Evolutionary conservation across 2,888 invertebrate genomes (phyloP), one percentile per base, ranked within the genome.

Genomic region (Stegana nigrithorax): DNA sequence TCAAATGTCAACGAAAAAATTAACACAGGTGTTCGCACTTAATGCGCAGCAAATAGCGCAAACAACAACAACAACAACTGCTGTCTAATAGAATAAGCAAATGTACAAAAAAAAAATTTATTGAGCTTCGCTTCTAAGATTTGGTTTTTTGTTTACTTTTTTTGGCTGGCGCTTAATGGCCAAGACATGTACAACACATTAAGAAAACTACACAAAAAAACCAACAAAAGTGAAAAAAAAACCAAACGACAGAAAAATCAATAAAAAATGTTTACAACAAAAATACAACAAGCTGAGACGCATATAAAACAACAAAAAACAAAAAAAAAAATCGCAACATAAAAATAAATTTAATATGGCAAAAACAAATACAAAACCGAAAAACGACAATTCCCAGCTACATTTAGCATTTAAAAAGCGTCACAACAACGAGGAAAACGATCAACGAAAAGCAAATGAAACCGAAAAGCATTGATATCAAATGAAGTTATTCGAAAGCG

Each of bases 21-120:
- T n/a, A 51, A 27, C 29, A 10, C 51, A 51, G 51, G 51, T 51
- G 51, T 51, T 51, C 17, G 51, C 51, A 29, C 51, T 51, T 29
- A 51, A 29, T 29, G 21, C 14, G 17, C 17, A 39, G 39, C 39
- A n/a, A 39, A 29, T n/a, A n/a, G n/a, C n/a, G n/a, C 44, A 5
- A 7, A 10, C 36, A 36, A 36, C 1, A 36, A 36, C n/a, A 36
- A 5, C n/a, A 4, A 36, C n/a, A n/a, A 36, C 36, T 10, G n/a
- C n/a, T 36, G 10, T 36, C n/a, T 5, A 36, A 5, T n/a, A 10
- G 10, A 29, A 39, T 39, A 39, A 14, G 39, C 17, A n/a, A 39
- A 39, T 5, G 39, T 2, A 2, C 2, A n/a, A 14, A 39, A 39
- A 39, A 39, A 39, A 14, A 51, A 14, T 51, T 51, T 17, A 23